These are phyloP conservation scores for Eupithecia subfuscata DNA, from an alignment of 2,888 invertebrate genomes.

Conservation along the genomic window DNA sequence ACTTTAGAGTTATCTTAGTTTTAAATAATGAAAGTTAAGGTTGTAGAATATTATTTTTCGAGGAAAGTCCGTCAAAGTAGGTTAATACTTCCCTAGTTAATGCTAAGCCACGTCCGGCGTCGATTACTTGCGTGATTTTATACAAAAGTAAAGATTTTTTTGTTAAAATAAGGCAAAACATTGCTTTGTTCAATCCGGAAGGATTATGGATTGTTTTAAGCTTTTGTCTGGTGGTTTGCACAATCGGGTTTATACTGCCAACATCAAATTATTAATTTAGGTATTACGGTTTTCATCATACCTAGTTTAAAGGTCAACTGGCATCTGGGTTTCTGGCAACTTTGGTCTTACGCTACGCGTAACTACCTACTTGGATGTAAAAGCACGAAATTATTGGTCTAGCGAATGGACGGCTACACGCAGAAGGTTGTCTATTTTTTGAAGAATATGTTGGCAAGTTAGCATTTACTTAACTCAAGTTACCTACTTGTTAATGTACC, in stretches of 20 bases:
- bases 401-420: background rate
- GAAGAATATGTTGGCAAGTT: no score
- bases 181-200: slow-evolving; percentile 71
- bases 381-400: background rate
- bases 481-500: no score
- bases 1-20: background rate
- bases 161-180: slow-evolving; percentile 68
- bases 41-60: slow-evolving; percentile 43
- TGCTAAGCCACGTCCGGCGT: slow-evolving; percentile 69
- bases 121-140: slow-evolving; percentile 67
- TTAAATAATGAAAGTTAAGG: background rate
- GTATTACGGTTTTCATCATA: no score
- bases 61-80: slow-evolving; percentile 51
- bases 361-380: no score
- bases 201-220: slow-evolving; percentile 38
- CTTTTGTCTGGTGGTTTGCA: slow-evolving; percentile 28
- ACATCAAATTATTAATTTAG: background rate
- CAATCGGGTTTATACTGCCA: slow-evolving; percentile 6
- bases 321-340: no score
- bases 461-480: no score
- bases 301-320: no score
- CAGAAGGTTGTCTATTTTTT: background rate
- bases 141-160: slow-evolving; percentile 54
- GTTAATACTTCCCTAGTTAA: slow-evolving; percentile 50
- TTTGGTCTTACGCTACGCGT: no score